Evolutionary conservation across 1,140 invertebrate genomes (phyloP), one percentile per base, ranked within the genome.

Genomic region (Pachyrhynchus sulphureomaculatus): DNA sequence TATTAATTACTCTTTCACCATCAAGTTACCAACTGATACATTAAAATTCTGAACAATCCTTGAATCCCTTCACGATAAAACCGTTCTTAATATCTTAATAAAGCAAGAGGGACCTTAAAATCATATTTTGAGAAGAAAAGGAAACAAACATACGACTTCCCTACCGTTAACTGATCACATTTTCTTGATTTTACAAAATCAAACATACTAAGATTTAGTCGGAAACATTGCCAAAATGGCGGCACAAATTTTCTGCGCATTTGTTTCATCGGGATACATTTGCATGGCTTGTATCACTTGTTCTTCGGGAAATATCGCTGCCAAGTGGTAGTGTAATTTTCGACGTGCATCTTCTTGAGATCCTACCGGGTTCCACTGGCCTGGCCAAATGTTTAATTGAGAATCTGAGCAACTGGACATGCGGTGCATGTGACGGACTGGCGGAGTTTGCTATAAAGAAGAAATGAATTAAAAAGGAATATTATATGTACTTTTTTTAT

Each of bases 181-280:
- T n/a, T n/a, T n/a, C n/a, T n/a, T n/a, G n/a, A n/a, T n/a, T n/a
- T n/a, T n/a, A n/a, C n/a, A n/a, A n/a, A n/a, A n/a, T 26, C 42
- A 21, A 9, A 12, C 23, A 13, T 4, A 21, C 57, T 72, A 80
- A 21, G 74, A 76, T 62, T 83, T 81, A 9, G 84, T 85, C 10
- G 85, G 84, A 79, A 88, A 89, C 81, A 89, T 86, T 18, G 82
- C 80, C 51, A 95, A 77, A 64, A 96, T 92, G 54, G 90, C 86
- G 29, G 90, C 88, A 79, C 93, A 96, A 64, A 96, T 90, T 69
- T 88, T 88, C 70, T 95, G 88, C 0, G 92, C 86, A 76, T 95
- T 89, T 1, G 86, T 92, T 75, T 95, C 91, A 24, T 92, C 88
- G 0, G 93, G 94, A 78, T 91, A 89, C 37, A 89, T 74, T 44